A percentile compares a stretch with the other conserved stretches of the same genome.
Evolutionary conservation across 1,140 invertebrate genomes (phyloP).

Genomic region (Drosophila triauraria): DNA sequence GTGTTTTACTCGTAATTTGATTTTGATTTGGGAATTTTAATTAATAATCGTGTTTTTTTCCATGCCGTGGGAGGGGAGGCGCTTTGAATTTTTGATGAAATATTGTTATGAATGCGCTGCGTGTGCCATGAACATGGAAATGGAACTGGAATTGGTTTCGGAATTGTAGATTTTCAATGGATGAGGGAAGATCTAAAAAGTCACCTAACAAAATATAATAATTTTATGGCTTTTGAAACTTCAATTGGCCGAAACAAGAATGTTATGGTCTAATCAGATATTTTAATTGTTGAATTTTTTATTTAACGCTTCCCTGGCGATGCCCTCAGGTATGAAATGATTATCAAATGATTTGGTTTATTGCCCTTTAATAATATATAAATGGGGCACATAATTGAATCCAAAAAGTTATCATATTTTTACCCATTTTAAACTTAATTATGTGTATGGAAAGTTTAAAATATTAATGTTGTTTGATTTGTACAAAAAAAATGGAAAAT

Average conservation of each 20-base stretch:
- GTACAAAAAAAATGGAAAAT: neutral
- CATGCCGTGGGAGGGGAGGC: neutral
- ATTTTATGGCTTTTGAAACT: constrained; percentile 68
- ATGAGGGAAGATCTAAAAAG: constrained; percentile 8
- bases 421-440: neutral
- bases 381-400: constrained; percentile 4
- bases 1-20: constrained; percentile 74
- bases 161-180: constrained; percentile 6
- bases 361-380: constrained; percentile 2
- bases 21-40: constrained; percentile 79
- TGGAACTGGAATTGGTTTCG: constrained; percentile 32
- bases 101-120: constrained; percentile 43
- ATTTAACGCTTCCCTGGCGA: constrained; percentile 4
- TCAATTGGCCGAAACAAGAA: constrained; percentile 57
- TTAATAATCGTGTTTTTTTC: constrained; percentile 69
- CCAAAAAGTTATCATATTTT: neutral
- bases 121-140: constrained; percentile 47
- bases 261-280: constrained; percentile 34
- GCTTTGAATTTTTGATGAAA: constrained; percentile 63
- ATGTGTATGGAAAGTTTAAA: neutral
- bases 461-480: neutral
- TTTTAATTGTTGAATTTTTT: constrained; percentile 5
- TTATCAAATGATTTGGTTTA: constrained; percentile 14
- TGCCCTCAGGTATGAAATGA: constrained; percentile 23
- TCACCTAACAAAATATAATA: constrained; percentile 45